Base-by-base conservation (phyloP, 2,888 invertebrate species). In the Boloria selene region DNA sequence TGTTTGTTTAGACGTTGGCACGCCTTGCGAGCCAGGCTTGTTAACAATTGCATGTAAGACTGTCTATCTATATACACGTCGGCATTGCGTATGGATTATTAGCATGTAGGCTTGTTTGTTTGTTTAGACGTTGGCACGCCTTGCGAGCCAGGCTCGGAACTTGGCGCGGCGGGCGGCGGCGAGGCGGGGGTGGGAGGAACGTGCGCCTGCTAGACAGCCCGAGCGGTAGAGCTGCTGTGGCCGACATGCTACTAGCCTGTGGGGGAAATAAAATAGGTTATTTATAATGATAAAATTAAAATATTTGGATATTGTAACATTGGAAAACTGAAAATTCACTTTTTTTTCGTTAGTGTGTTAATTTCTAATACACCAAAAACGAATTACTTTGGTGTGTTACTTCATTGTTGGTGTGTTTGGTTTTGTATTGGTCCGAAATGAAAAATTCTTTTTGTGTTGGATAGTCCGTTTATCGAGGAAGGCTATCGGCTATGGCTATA, bases 151-250 rank as follows among this genome's bases (percentile, higher is more conserved):
- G 13, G 79, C 77, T 17, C 81, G 73, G 76, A 88, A 82, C 54
- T 83, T 75, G 7, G 78, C 75, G 6, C 83, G 72, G 0, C 89
- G 73, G 18, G 76, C 72, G 5, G 79, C 78, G 68, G 79, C 79
- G 4, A 86, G 79, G 0, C 83, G 74, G 47, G 77, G 69, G 71
- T 87, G 88, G 0, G 82, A 77, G 10, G 78, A 79, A 7, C 85
- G 77, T 13, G 90, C 88, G 0, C 81, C 77, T 13, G 75, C 69
- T 17, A 90, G 80, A 0, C 86, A 77, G 0, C 90, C 90, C 14
- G 81, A 76, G 65, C 86, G 85, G 81, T 88, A 90, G 53, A 89
- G 76, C 45, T 81, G 80, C 53, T 88, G 85, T 49, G 89, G 86
- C 0, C 88, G 80, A 65, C 84, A 80, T 42, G 86, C 85, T 16